A percentile compares a stretch with the other conserved stretches of the same genome.
phyloP scores from a whole-genome alignment of 2,113 vertebrate species.

The Entelurus aequoreus region DNA sequence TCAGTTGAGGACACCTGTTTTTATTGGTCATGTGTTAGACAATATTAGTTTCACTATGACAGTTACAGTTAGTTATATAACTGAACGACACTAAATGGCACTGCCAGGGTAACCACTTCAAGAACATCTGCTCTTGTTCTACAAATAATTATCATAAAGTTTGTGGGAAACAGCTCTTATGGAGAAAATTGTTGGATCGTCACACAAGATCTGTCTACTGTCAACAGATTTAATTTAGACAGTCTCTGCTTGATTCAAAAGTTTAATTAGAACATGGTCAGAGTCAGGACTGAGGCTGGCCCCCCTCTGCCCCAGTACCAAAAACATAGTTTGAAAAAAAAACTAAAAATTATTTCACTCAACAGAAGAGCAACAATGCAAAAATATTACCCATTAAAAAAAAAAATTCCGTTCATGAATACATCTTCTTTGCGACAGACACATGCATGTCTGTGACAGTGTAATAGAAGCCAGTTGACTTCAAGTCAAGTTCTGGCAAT shows the following conservation, averaged over 20 bases:
- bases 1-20: no score
- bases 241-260: not conserved
- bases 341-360: no score
- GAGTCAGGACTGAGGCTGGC: no score
- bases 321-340: no score
- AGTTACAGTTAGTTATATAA: slow-evolving; percentile 21
- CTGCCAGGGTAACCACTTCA: slow-evolving; percentile 21
- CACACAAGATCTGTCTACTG: not conserved
- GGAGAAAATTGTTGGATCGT: not conserved
- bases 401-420: no score
- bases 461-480: no score
- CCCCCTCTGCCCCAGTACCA: no score
- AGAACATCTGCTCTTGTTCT: slow-evolving; percentile 6
- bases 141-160: slow-evolving; percentile 29
- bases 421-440: no score
- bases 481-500: not conserved
- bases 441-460: no score
- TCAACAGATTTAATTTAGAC: not conserved
- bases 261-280: no score
- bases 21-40: slow-evolving; percentile 12
- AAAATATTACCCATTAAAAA: no score
- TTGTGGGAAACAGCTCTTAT: slow-evolving; percentile 49
- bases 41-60: slow-evolving; percentile 36
- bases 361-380: no score
- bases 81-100: slow-evolving; percentile 34